Conservation (phyloP, 2,113 vertebrate species). For the Glaucidium brasilianum region DNA sequence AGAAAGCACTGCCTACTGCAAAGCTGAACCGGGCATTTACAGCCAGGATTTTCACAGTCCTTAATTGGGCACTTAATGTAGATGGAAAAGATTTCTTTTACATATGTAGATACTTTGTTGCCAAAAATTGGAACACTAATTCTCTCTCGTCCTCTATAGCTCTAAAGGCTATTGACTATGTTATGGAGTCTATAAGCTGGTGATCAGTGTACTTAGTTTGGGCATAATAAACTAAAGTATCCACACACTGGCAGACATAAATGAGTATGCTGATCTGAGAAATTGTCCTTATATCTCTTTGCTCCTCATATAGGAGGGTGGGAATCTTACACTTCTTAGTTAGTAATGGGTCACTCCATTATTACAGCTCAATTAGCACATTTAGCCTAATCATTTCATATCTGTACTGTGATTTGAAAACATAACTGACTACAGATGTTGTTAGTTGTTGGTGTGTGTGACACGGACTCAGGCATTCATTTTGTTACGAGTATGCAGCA, state of each 20-base stretch:
- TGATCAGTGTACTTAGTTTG: background rate
- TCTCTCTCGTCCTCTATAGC: background rate
- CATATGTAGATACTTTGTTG: background rate
- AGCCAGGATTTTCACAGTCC: background rate
- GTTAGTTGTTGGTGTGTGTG: background rate
- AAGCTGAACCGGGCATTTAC: background rate
- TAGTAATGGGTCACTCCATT: background rate
- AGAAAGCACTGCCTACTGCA: background rate
- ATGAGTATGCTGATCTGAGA: background rate
- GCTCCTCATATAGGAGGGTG: background rate
- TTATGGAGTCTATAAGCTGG: background rate
- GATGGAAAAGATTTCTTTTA: background rate
- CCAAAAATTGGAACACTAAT: background rate
- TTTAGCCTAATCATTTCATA: background rate
- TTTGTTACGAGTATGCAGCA: background rate
- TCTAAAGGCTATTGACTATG: background rate
- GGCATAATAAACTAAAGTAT: background rate
- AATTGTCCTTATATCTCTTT: background rate
- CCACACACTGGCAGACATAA: background rate
- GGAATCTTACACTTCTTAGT: background rate
- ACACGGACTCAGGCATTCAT: background rate
- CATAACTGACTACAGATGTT: background rate
- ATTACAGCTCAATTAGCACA: background rate
- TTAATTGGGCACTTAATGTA: background rate
- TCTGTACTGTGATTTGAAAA: background rate